Percentiles rank a stretch among this genome's conserved stretches.
phyloP scores from a whole-genome alignment of 2,888 invertebrate genomes.

The Tenthredo mesomela region DNA sequence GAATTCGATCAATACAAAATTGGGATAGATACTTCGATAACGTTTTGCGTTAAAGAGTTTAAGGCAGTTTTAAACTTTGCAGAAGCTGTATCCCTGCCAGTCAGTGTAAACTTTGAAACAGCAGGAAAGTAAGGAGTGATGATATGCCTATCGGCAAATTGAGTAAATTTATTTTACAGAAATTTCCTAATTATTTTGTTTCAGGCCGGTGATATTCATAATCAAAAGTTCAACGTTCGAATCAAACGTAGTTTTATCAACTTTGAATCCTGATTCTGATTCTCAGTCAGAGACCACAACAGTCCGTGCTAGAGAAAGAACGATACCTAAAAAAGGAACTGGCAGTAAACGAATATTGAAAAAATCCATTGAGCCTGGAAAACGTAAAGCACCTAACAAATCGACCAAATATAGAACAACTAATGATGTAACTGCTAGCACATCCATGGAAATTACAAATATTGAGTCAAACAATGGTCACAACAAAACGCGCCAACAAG shows the following conservation, averaged over 20 bases:
- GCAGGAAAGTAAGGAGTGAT: conserved; percentile 83
- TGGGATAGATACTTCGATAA: conserved; percentile 85
- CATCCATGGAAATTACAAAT: conserved; percentile 29
- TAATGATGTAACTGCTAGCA: conserved; percentile 13
- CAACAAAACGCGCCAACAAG: neutral
- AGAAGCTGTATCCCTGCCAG: conserved; percentile 85
- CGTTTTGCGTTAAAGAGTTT: conserved; percentile 93
- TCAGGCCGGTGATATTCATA: conserved; percentile 87
- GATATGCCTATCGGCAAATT: conserved; percentile 24
- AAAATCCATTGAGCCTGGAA: conserved; percentile 68
- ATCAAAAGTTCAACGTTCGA: conserved; percentile 89
- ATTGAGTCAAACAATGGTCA: neutral
- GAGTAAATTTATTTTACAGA: conserved; percentile 42
- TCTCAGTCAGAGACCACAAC: conserved; percentile 75
- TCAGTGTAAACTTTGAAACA: conserved; percentile 87
- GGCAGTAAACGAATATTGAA: conserved; percentile 66
- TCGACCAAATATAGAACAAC: conserved; percentile 49
- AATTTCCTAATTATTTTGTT: conserved; percentile 60
- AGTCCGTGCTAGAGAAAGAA: conserved; percentile 74
- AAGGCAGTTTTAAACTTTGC: conserved; percentile 89
- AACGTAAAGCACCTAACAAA: conserved; percentile 54
- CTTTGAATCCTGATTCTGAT: conserved; percentile 82
- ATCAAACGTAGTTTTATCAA: conserved; percentile 90
- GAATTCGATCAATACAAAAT: conserved; percentile 88
- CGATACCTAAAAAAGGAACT: conserved; percentile 66